Evolutionary conservation across 2,113 vertebrate genomes (phyloP).

Genomic region (Pituophis catenifer): DNA sequence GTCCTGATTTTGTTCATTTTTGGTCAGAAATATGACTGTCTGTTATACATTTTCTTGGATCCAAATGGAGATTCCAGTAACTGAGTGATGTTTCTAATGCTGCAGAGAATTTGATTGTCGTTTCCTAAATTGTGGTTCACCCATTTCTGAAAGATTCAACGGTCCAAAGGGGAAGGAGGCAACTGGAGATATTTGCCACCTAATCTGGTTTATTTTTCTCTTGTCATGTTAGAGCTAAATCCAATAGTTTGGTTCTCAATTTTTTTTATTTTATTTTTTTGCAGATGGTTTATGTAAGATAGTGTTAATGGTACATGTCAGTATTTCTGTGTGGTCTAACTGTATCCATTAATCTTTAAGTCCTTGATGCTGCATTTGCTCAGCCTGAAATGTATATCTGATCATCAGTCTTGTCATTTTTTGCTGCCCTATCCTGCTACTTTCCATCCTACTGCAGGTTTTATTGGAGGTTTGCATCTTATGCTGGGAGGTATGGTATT

Average conservation of each 20-base stretch:
- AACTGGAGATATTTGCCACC: neutral
- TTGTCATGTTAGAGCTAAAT: neutral
- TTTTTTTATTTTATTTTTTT: neutral
- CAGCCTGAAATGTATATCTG: neutral
- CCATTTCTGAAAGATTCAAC: neutral
- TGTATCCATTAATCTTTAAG: neutral
- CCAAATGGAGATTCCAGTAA: neutral
- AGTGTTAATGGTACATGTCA: neutral
- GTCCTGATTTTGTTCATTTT: neutral
- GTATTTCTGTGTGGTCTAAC: neutral
- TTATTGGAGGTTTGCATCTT: neutral
- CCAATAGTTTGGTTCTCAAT: neutral
- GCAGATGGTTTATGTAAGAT: neutral
- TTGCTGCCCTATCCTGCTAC: neutral
- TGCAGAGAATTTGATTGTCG: neutral
- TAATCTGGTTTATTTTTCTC: neutral
- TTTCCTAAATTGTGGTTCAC: neutral
- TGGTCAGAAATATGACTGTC: neutral
- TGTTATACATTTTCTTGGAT: neutral
- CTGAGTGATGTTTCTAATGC: neutral
- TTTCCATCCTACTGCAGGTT: neutral
- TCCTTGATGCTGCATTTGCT: neutral
- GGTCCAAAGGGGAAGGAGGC: neutral
- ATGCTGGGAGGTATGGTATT: neutral
- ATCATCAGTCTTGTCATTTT: neutral